phyloP scores from a whole-genome alignment of 2,888 invertebrate genomes.

The Adineta ricciae region DNA sequence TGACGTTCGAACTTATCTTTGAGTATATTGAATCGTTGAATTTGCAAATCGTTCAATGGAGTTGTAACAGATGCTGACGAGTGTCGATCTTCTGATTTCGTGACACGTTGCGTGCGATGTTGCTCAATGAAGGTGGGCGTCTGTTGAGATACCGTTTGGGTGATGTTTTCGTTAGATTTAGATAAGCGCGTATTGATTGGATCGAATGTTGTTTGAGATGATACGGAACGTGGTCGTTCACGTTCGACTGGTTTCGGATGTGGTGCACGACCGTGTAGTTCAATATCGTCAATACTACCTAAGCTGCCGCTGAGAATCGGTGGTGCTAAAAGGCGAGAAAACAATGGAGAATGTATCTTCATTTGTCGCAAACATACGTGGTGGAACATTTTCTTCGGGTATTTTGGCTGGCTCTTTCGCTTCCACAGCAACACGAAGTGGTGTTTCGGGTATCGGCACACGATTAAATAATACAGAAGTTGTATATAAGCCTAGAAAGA shows the following conservation, averaged over 20 bases:
- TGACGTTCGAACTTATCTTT: neutral
- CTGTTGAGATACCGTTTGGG: neutral
- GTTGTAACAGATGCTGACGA: neutral
- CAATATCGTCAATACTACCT: neutral
- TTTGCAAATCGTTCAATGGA: neutral
- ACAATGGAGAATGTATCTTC: neutral
- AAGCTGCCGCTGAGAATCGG: neutral
- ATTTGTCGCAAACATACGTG: neutral
- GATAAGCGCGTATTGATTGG: neutral
- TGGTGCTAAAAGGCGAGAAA: neutral
- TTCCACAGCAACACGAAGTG: neutral
- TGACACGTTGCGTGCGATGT: neutral
- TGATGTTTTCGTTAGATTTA: neutral
- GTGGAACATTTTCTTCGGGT: neutral
- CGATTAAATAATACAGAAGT: neutral
- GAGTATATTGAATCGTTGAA: neutral
- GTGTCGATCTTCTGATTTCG: neutral
- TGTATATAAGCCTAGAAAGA: neutral
- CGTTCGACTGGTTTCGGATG: neutral
- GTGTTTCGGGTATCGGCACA: neutral
- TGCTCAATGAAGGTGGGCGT: neutral
- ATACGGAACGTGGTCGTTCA: neutral
- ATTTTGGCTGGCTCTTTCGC: neutral
- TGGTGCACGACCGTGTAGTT: neutral
- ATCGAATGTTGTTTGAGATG: neutral